phyloP scores from a whole-genome alignment of 2,888 invertebrate genomes.

The Rhopalosiphum nymphaeae region DNA sequence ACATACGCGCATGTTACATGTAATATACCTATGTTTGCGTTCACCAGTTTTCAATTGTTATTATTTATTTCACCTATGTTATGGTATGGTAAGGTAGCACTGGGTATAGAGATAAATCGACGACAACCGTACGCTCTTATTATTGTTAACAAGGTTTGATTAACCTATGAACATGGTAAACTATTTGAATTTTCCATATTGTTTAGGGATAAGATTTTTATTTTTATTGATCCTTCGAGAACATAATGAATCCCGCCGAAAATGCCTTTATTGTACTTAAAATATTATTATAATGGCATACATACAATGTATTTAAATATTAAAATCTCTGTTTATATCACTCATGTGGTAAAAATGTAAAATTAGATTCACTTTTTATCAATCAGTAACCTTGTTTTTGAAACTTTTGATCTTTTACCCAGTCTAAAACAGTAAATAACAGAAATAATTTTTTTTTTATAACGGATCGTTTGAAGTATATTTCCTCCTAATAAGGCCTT shows the following conservation, averaged over 20 bases:
- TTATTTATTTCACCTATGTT: not conserved
- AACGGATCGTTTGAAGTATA: not conserved
- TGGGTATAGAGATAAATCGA: too few species aligned
- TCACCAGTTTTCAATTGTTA: not conserved
- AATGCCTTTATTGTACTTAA: not conserved
- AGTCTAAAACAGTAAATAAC: not conserved
- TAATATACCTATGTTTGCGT: too few species aligned
- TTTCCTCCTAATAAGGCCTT: not conserved
- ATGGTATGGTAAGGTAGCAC: too few species aligned
- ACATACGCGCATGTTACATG: too few species aligned
- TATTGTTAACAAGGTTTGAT: too few species aligned
- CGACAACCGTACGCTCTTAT: too few species aligned
- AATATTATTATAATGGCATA: not conserved
- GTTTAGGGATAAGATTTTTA: too few species aligned
- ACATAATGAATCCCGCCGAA: too few species aligned
- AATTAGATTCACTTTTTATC: not conserved
- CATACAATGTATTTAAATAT: not conserved
- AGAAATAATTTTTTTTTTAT: not conserved
- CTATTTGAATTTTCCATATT: too few species aligned
- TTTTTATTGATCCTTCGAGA: too few species aligned
- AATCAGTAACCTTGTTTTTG: not conserved
- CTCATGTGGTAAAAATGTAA: not conserved
- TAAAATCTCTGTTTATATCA: not conserved
- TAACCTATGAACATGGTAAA: too few species aligned
- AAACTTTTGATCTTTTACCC: not conserved